phyloP scores from a whole-genome alignment of 2,888 invertebrate species.

The Heliconius ethilla region DNA sequence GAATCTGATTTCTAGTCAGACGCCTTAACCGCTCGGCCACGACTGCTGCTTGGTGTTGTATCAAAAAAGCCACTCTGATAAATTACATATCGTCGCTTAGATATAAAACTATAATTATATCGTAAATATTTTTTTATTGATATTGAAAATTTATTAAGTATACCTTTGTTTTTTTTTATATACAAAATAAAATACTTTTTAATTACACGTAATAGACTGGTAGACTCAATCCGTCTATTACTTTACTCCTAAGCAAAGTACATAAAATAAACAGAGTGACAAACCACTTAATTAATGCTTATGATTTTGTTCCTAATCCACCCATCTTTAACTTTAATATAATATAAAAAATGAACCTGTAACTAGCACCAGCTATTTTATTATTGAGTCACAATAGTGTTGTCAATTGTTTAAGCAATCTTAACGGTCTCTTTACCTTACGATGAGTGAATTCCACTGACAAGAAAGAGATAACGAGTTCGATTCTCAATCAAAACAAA shows the following conservation, averaged over 20 bases:
- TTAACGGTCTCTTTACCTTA: neutral
- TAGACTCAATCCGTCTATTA: too few relatives aligned
- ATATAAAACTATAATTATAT: neutral
- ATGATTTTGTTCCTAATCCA: too few relatives aligned
- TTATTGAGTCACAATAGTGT: neutral
- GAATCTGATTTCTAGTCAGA: constrained; percentile 95
- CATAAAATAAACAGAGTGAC: too few relatives aligned
- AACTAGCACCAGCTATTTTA: too few relatives aligned
- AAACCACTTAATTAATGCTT: too few relatives aligned
- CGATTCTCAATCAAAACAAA: neutral
- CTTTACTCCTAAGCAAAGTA: too few relatives aligned
- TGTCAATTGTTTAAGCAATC: neutral
- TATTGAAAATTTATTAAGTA: too few relatives aligned
- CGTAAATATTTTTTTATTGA: neutral
- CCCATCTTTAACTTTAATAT: too few relatives aligned
- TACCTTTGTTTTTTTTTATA: too few relatives aligned
- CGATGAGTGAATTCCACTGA: neutral
- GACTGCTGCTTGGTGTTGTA: constrained; percentile 78
- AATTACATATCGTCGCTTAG: neutral
- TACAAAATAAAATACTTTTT: too few relatives aligned
- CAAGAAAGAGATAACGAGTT: neutral
- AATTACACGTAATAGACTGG: too few relatives aligned
- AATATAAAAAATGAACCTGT: too few relatives aligned
- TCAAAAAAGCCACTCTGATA: constrained; percentile 8
- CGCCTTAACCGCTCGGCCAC: constrained; percentile 84